Evolutionary conservation across 2,113 vertebrate genomes (phyloP), one percentile per base, ranked within the genome.

Genomic region (Trematocara marginatum): DNA sequence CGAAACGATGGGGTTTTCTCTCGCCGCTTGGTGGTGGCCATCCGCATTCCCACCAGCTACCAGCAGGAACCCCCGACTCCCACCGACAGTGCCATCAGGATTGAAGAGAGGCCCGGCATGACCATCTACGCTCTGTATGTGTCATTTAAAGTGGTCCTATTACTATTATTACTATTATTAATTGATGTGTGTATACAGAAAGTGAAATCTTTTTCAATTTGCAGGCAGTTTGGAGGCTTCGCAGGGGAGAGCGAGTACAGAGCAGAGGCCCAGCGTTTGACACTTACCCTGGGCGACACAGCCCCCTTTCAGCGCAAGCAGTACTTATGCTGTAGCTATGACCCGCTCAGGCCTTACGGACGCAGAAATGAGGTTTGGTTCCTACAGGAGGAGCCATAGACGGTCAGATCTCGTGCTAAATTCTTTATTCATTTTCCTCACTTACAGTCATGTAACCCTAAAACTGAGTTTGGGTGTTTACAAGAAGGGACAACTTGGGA

Each of bases 301-400:
- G 96, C 94, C n/a, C 92, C 96, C 1, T 98, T 94, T 84, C 94
- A 82, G 69, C 96, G 95, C 23, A 97, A 97, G 85, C 89, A 97
- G 90, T 99, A 97, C 92, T 94, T 98, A 90, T 98, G 97, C 90
- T 97, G 96, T 1, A 97, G 97, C 7, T 99, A 97, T 0, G 97
- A 99, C 89, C 97, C 97, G 0, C 96, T 98, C 95, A 98, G 98
- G 91, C 97, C 97, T 78, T 97, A 97, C 0, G 97, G 97, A 81
- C 96, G 98, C 10, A 96, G 97, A 61, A 99, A 99, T 1, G 98
- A 98, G 91, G 94, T 98, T 89, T 99, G 98, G 98, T 97, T 99
- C 80, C 91, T 98, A 90, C 98, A 98, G 88, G 95, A 96, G 1
- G 94, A 97, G 20, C 95, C 95, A 3, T 96, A 94, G 6, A 23